These are phyloP conservation scores for Bursaphelenchus okinawaensis DNA, from an alignment of 2,888 invertebrate species.

Conservation along the genomic window DNA sequence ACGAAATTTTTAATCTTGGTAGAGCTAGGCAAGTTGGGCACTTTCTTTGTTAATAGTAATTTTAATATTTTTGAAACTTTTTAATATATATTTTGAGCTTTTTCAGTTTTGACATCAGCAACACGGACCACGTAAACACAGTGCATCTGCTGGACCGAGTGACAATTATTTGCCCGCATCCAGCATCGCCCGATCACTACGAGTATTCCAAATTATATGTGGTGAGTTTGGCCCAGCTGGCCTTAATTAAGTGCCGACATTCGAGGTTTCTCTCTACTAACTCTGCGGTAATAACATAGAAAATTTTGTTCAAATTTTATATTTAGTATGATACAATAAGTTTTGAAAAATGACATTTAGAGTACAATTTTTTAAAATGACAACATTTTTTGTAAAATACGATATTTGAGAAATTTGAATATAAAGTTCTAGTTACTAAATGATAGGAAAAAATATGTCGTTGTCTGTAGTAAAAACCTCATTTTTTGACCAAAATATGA, in stretches of 20 bases:
- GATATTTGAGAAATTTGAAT: no score
- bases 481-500: no score
- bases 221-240: constrained; percentile 32
- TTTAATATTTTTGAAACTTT: no score
- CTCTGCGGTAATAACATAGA: background rate
- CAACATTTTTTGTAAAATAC: no score
- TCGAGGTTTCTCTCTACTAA: background rate
- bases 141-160: constrained; percentile 52
- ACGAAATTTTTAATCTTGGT: no score
- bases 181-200: constrained; percentile 33
- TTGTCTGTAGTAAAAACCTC: no score
- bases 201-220: constrained; percentile 52
- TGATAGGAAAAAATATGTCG: no score
- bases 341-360: background rate
- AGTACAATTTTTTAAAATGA: background rate
- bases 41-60: no score
- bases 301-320: constrained; percentile 8
- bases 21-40: no score
- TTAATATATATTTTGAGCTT: no score
- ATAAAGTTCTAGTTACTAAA: no score
- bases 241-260: background rate
- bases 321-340: background rate
- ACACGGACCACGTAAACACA: constrained; percentile 51
- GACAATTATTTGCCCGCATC: constrained; percentile 46
- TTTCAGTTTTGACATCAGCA: constrained; percentile 52